A percentile compares a stretch with the other conserved stretches of the same genome.
phyloP scores from a whole-genome alignment of 2,888 invertebrate species.

The Saturnia pavonia region DNA sequence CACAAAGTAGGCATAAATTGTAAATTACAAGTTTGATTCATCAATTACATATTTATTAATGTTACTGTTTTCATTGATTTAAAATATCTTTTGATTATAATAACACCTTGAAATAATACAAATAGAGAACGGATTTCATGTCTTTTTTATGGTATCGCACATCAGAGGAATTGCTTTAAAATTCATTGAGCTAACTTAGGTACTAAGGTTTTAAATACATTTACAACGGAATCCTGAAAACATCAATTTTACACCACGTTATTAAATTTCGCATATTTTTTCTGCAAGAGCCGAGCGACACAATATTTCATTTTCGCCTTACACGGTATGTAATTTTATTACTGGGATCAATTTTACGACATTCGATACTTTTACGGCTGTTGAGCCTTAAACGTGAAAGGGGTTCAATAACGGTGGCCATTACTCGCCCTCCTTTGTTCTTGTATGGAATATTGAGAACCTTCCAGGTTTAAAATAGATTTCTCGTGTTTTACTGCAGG shows the following conservation, averaged over 20 bases:
- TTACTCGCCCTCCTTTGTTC: conserved; percentile 53
- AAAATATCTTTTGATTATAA: not conserved
- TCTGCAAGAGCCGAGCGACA: conserved; percentile 43
- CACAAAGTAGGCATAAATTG: too few relatives aligned
- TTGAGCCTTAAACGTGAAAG: conserved; percentile 65
- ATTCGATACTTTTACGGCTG: conserved; percentile 73
- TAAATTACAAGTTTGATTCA: too few relatives aligned
- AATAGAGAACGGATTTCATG: not conserved
- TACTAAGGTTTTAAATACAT: not conserved
- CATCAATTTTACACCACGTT: conserved; percentile 35
- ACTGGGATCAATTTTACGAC: conserved; percentile 70
- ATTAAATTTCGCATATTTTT: conserved; percentile 49
- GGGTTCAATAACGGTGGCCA: conserved; percentile 58
- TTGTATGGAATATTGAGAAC: conserved; percentile 50
- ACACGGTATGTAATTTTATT: conserved; percentile 70
- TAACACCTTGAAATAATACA: not conserved
- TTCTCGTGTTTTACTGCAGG: conserved; percentile 36
- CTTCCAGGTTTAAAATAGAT: conserved; percentile 47
- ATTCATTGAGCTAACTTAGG: not conserved
- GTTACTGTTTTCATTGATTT: too few relatives aligned
- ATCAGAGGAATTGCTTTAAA: not conserved
- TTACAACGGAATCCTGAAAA: conserved; percentile 27
- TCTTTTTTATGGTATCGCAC: not conserved
- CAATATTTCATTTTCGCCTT: conserved; percentile 70
- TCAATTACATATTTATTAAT: too few relatives aligned